Conservation (phyloP, 2,797 vertebrate species). For the Poecile montanus region DNA sequence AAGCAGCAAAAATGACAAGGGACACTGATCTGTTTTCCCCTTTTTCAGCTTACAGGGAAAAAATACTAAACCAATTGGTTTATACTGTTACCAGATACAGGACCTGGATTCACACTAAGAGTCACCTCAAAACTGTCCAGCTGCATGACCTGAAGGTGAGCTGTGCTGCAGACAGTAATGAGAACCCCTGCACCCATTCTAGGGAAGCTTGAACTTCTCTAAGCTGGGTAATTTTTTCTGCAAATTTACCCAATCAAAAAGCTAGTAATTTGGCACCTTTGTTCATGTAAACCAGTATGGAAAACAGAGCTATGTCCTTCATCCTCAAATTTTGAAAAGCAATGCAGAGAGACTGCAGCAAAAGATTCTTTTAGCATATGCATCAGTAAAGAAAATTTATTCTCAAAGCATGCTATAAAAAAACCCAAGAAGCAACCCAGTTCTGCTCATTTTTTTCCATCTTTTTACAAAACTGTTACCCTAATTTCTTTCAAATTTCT, state of each 20-base stretch:
- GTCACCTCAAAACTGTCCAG: background rate
- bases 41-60: background rate
- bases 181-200: background rate
- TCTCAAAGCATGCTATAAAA: constrained; percentile 5
- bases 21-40: background rate
- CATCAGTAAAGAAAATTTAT: background rate
- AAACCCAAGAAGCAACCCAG: background rate
- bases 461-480: background rate
- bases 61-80: background rate
- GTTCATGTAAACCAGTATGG: background rate
- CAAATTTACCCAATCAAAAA: background rate
- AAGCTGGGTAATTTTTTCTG: background rate
- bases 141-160: background rate
- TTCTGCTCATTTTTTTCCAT: background rate
- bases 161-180: background rate
- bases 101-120: background rate
- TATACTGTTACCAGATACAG: background rate
- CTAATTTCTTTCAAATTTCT: background rate
- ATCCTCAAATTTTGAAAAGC: background rate
- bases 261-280: background rate
- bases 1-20: background rate
- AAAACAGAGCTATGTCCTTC: background rate
- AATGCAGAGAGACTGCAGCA: background rate
- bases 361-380: background rate
- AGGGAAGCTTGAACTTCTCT: background rate